A percentile compares a stretch with the other conserved stretches of the same genome.
Conservation (phyloP, 1,140 invertebrate genomes). For the Ceratitis capitata region DNA sequence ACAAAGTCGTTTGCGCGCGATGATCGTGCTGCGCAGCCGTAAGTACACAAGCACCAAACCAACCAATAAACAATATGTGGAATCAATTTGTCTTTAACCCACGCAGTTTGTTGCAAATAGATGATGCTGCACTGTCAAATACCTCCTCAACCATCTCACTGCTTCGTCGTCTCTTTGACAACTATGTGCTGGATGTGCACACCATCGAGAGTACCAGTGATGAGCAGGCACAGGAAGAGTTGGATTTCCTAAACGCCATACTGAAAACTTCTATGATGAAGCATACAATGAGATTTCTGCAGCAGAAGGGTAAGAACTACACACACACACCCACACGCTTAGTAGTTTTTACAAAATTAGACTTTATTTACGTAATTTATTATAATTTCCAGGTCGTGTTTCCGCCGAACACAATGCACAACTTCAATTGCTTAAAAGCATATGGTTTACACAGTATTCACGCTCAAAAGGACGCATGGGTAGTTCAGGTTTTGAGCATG, state of each 20-base stretch:
- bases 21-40: constrained; percentile 78
- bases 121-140: constrained; percentile 57
- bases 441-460: constrained; percentile 86
- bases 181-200: constrained; percentile 78
- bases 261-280: constrained; percentile 79
- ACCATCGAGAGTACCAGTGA: constrained; percentile 79
- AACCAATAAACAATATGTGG: background rate
- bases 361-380: background rate
- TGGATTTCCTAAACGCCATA: constrained; percentile 78
- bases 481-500: constrained; percentile 88
- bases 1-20: constrained; percentile 72
- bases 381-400: constrained; percentile 63
- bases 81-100: background rate
- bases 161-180: constrained; percentile 76
- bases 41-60: constrained; percentile 45
- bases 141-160: constrained; percentile 72
- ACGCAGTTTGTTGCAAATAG: constrained; percentile 54
- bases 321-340: no score
- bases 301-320: constrained; percentile 68
- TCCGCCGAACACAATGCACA: constrained; percentile 72
- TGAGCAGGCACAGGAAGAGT: constrained; percentile 79
- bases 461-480: constrained; percentile 77
- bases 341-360: background rate
- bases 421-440: constrained; percentile 74
- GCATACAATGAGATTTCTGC: constrained; percentile 75